Evolutionary conservation across 2,113 vertebrate species (phyloP).

Genomic region (Alligator mississippiensis): DNA sequence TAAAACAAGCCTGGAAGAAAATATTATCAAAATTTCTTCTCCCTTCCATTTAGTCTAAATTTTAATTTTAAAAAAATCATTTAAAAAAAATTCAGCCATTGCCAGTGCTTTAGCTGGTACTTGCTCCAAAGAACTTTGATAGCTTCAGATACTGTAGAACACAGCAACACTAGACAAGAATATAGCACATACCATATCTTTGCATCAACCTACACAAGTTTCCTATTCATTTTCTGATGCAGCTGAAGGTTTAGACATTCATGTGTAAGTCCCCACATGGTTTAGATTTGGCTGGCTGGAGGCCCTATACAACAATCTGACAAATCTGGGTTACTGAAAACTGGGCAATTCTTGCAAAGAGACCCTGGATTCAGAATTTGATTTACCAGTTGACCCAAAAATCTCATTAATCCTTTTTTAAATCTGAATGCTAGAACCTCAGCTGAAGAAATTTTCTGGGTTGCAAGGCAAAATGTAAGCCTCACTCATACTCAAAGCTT

Average conservation of each 20-base stretch:
- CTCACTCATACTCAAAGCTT: accelerated
- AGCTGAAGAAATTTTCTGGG: neutral
- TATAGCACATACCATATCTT: neutral
- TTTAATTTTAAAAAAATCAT: neutral
- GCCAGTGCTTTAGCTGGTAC: neutral
- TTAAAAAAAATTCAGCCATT: neutral
- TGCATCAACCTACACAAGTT: neutral
- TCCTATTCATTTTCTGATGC: neutral
- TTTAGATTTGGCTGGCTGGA: neutral
- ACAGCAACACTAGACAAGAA: neutral
- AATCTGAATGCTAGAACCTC: neutral
- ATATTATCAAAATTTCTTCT: neutral
- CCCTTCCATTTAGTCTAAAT: neutral
- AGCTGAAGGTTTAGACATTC: neutral
- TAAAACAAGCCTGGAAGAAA: neutral
- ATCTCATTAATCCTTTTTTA: neutral
- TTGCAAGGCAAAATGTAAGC: neutral
- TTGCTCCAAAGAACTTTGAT: neutral
- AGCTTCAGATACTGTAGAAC: neutral
- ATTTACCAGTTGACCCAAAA: neutral
- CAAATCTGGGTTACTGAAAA: no score
- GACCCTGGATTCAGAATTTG: neutral
- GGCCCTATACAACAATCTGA: no score
- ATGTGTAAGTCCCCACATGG: neutral
- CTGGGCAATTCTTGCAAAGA: neutral